Evolutionary conservation across 37 sponge, comb jelly and placozoan species (phyloP), one percentile per base, ranked within the genome.

Genomic region (Petrosia ficiformis): DNA sequence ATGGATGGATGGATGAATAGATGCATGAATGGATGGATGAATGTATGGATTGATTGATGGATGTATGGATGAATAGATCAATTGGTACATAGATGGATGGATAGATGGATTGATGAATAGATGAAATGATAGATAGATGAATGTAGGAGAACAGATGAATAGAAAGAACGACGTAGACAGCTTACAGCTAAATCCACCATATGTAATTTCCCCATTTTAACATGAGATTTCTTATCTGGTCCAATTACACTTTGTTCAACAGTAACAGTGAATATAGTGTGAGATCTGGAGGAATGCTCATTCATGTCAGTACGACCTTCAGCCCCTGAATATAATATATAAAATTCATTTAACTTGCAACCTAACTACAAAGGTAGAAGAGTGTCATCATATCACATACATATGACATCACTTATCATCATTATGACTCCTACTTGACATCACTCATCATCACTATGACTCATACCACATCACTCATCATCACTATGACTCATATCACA

Each of bases 151-250:
- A 33, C 31, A 33, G 65, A 29, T 68, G 37, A 8, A 48, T 68
- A 38, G 24, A 38, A 36, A 39, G 24, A 38, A 36, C 38, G n/a
- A 39, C 10, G 5, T 11, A 6, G 11, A 8, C 25, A 6, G 11
- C 89, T 80, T 64, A 94, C 97, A 34, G 99, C 99, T 24, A 98
- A 78, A 56, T 98, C 99, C 11, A 98, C 99, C 21, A 98, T 72
- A 69, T 98, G 92, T 10, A 98, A 91, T 42, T 98, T 98, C 11
- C 99, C 99, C 95, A 98, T 95, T 25, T 93, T 59, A 39, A 98
- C 68, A 64, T 95, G 99, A 36, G 84, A 86, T 58, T 92, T 75
- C 36, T 81, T 77, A 59, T 98, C 99, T 21, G 83, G 57, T 29
- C 99, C 99, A 41, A 81, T 32, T 14, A 88, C 91, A 80, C 93